phyloP scores from a whole-genome alignment of 2,113 vertebrate genomes.

The Myocastor coypus region DNA sequence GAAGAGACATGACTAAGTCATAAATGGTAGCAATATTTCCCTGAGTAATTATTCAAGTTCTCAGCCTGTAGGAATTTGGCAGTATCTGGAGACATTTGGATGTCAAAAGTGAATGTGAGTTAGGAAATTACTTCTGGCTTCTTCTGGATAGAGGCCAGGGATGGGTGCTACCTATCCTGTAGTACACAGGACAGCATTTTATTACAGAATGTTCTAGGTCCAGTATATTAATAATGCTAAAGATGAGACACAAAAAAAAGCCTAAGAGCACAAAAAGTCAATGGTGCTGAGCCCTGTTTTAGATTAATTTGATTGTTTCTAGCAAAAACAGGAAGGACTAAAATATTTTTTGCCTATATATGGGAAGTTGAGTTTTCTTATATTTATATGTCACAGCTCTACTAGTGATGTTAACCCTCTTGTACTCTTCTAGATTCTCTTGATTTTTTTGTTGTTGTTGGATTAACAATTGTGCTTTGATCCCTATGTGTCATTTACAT shows the following conservation, averaged over 20 bases:
- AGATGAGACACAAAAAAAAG: too few species aligned
- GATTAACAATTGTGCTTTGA: background rate
- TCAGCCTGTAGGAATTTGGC: background rate
- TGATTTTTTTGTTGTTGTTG: background rate
- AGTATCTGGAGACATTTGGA: background rate
- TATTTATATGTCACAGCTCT: background rate
- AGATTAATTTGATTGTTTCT: background rate
- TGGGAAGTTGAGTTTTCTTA: background rate
- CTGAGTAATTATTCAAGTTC: background rate
- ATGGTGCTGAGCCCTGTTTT: background rate
- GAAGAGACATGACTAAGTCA: background rate
- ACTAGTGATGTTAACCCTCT: background rate
- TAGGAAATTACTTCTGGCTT: background rate
- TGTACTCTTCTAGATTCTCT: background rate
- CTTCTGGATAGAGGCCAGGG: background rate
- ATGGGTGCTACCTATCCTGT: background rate
- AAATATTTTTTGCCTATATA: background rate
- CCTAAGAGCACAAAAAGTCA: too few species aligned
- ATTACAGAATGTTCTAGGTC: background rate
- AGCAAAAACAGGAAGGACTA: conserved; percentile 21
- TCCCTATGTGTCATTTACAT: conserved; percentile 16
- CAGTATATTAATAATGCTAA: background rate
- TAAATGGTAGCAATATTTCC: background rate
- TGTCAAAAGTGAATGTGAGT: background rate
- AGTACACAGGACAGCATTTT: background rate